Percentiles rank a stretch among this genome's conserved stretches.
phyloP scores from a whole-genome alignment of 2,113 vertebrate species.

The Glareola pratincola region DNA sequence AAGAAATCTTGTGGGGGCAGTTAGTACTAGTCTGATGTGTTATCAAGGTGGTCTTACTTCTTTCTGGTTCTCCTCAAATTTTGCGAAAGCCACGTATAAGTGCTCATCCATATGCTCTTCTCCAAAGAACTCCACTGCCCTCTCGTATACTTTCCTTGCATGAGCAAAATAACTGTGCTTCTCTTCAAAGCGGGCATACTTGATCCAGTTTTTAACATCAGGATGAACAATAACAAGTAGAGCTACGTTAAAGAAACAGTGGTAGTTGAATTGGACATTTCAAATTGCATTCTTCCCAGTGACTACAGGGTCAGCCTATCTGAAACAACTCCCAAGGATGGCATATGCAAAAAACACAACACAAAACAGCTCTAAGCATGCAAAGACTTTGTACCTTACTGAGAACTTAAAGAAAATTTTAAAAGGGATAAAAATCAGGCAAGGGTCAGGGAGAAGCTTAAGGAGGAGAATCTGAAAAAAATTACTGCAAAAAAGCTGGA shows the following conservation, averaged over 20 bases:
- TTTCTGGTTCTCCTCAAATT: conserved; percentile 96
- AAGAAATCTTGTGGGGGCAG: neutral
- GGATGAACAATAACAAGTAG: conserved; percentile 94
- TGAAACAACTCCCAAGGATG: neutral
- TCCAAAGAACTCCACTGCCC: conserved; percentile 93
- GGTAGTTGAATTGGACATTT: neutral
- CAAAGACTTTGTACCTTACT: neutral
- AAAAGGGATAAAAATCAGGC: neutral
- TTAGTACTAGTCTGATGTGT: neutral
- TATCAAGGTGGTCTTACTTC: conserved; percentile 74
- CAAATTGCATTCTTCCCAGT: neutral
- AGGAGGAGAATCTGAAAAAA: neutral
- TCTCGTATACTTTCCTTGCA: conserved; percentile 88
- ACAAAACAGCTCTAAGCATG: neutral
- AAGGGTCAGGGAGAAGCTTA: neutral
- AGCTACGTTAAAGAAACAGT: conserved; percentile 71
- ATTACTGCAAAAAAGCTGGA: neutral
- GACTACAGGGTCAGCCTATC: neutral
- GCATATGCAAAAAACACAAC: neutral
- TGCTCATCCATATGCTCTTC: conserved; percentile 91
- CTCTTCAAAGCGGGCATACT: conserved; percentile 96
- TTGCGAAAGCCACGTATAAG: conserved; percentile 93
- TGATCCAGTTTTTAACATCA: conserved; percentile 98
- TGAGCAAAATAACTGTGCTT: conserved; percentile 92
- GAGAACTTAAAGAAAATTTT: neutral